Evolutionary conservation across 2,113 vertebrate genomes (phyloP).

Genomic region (Ariopsis seemanni): DNA sequence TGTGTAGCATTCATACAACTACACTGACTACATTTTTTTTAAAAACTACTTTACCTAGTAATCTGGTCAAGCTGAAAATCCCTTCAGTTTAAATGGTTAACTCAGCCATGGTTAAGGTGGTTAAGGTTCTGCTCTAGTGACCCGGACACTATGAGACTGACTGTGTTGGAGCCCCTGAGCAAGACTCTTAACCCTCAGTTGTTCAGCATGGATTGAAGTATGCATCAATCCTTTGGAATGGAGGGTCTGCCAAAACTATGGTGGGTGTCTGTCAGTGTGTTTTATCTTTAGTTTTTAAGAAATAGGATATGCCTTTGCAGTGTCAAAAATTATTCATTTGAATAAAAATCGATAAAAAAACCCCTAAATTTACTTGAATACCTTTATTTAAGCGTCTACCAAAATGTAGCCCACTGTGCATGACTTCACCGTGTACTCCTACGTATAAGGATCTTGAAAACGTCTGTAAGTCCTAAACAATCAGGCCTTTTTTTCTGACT

Average conservation of each 20-base stretch:
- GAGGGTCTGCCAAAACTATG: neutral
- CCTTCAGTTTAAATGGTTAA: neutral
- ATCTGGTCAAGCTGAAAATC: conserved; percentile 14
- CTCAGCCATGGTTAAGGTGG: neutral
- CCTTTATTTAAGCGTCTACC: neutral
- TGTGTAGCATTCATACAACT: neutral
- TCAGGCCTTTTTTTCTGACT: neutral
- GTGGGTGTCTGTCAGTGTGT: neutral
- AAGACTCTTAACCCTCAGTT: neutral
- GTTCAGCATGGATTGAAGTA: neutral
- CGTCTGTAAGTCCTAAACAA: neutral
- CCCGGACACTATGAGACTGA: neutral
- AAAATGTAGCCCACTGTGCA: neutral
- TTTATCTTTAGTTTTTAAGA: neutral
- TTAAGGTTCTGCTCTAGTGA: conserved; percentile 3
- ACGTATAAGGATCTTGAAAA: neutral
- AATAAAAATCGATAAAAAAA: neutral
- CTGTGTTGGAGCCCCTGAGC: neutral
- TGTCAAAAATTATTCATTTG: neutral
- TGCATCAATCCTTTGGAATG: neutral
- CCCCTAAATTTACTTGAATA: neutral
- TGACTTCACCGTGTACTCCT: neutral
- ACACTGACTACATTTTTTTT: neutral
- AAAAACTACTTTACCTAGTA: neutral
- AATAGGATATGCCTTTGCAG: neutral